Evolutionary conservation across 1,140 invertebrate genomes (phyloP).

Genomic region (Leptinotarsa texana): DNA sequence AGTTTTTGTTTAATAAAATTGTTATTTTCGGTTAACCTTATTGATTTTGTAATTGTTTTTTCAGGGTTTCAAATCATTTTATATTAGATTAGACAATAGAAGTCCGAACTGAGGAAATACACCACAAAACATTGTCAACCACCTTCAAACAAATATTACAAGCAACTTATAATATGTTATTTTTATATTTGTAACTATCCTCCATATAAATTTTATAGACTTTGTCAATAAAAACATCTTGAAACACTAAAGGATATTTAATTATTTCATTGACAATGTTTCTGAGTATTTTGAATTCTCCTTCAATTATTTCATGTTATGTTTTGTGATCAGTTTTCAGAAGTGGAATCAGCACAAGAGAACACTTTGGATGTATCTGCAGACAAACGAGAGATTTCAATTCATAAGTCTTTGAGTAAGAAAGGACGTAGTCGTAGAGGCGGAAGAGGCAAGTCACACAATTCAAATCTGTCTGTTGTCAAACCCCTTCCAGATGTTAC

Average conservation of each 20-base stretch:
- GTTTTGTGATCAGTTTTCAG: neutral
- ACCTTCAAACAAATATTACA: too few species aligned
- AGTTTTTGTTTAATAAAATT: too few species aligned
- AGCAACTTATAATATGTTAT: too few species aligned
- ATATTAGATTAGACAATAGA: too few species aligned
- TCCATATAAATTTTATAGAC: too few species aligned
- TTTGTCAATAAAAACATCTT: too few species aligned
- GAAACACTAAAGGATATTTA: neutral
- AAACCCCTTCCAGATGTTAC: constrained; percentile 26
- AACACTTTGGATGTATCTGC: constrained; percentile 61
- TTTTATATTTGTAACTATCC: too few species aligned
- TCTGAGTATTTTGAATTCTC: neutral
- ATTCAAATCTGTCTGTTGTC: neutral
- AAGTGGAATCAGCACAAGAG: constrained; percentile 40
- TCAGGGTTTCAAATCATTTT: too few species aligned
- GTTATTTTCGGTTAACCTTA: too few species aligned
- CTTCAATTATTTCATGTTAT: neutral
- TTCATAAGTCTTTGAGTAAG: constrained; percentile 54
- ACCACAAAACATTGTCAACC: too few species aligned
- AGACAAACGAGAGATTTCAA: constrained; percentile 62
- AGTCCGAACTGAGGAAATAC: too few species aligned
- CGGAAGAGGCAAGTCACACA: constrained; percentile 52
- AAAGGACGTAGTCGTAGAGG: constrained; percentile 59
- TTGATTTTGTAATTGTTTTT: too few species aligned
- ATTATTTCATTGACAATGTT: neutral